Evolutionary conservation across 2,888 invertebrate species (phyloP).

Genomic region (Dolichopus griseipennis): DNA sequence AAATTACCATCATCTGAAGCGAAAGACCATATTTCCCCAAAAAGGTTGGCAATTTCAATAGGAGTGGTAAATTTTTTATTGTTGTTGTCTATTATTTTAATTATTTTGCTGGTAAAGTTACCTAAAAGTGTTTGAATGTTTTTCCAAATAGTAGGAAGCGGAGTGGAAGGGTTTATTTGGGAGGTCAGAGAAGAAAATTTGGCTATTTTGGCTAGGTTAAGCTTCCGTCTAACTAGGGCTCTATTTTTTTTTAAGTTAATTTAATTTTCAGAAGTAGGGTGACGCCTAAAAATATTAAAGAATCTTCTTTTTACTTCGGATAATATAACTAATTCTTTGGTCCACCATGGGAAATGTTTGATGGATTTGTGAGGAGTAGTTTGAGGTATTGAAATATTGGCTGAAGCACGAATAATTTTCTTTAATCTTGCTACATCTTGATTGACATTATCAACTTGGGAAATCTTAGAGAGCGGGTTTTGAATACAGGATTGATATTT

Average conservation of each 20-base stretch:
- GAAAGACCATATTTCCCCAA: constrained; percentile 8
- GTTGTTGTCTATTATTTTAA: not conserved
- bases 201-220: not conserved
- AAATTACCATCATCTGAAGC: not conserved
- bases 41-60: constrained; percentile 2
- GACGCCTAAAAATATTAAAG: constrained; percentile 8
- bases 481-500: not conserved
- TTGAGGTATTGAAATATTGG: not conserved
- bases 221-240: constrained; percentile 10
- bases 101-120: not conserved
- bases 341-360: constrained; percentile 13
- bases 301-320: constrained; percentile 10
- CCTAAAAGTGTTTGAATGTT: not conserved
- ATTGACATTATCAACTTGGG: not conserved
- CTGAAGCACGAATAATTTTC: not conserved
- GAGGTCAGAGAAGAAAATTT: not conserved
- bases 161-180: not conserved
- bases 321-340: constrained; percentile 4
- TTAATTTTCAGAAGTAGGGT: not conserved
- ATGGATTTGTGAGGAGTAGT: not conserved
- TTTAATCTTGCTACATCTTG: not conserved
- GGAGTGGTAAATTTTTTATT: constrained; percentile 2
- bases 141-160: constrained; percentile 10
- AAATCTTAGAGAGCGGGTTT: not conserved
- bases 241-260: constrained; percentile 14